Conservation (phyloP, 2,113 vertebrate species). For the Motacilla alba region DNA sequence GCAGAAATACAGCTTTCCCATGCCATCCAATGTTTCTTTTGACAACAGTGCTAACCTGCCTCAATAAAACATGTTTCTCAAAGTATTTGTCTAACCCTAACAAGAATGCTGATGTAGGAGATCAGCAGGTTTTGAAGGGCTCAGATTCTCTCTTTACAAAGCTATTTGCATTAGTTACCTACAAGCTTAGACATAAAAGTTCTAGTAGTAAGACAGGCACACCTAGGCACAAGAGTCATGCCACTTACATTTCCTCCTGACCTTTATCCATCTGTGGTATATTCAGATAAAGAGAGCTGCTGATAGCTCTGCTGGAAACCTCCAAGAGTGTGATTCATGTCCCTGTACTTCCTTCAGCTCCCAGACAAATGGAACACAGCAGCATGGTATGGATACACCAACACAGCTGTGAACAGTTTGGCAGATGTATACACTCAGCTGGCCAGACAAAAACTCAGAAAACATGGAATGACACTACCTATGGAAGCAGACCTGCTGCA, state of each 20-base stretch:
- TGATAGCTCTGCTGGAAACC: not conserved
- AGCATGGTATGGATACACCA: not conserved
- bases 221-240: not conserved
- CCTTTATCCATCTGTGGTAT: not conserved
- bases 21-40: not conserved
- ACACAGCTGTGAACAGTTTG: not conserved
- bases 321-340: not conserved
- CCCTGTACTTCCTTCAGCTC: not conserved
- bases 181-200: not conserved
- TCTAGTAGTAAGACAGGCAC: not conserved
- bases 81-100: not conserved
- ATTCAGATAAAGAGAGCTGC: not conserved
- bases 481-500: not conserved
- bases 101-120: not conserved
- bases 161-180: not conserved
- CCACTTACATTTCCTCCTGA: not conserved
- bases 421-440: not conserved
- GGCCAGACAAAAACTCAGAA: not conserved
- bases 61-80: not conserved
- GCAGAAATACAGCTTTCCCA: not conserved
- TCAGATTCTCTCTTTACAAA: not conserved
- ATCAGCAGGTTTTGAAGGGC: not conserved
- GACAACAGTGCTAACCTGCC: not conserved
- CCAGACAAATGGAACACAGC: not conserved
- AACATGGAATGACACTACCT: not conserved